Conservation (phyloP, 2,888 invertebrate species). For the Acrobasis consociella region DNA sequence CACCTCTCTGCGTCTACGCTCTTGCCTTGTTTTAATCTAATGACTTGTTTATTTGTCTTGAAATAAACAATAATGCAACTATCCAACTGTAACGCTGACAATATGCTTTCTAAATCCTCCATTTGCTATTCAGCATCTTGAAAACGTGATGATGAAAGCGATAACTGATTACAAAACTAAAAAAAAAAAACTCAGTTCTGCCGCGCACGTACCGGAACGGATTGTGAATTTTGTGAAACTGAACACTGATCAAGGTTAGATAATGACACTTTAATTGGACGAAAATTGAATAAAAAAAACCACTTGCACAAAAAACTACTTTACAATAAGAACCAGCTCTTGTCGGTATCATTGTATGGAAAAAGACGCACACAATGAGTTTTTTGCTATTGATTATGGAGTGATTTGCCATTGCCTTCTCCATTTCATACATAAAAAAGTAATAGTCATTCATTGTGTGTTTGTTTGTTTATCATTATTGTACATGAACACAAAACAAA, state of each 20-base stretch:
- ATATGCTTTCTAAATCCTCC: background rate
- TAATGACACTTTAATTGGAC: background rate
- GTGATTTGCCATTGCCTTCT: too few relatives aligned
- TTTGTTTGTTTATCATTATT: too few relatives aligned
- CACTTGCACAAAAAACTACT: too few relatives aligned
- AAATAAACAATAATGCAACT: background rate
- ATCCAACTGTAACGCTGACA: background rate
- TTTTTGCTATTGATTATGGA: too few relatives aligned
- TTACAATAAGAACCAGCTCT: too few relatives aligned
- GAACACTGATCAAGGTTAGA: background rate
- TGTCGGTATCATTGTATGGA: too few relatives aligned
- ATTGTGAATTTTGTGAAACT: background rate
- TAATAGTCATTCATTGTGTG: too few relatives aligned
- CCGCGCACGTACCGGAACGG: background rate
- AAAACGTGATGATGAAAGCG: background rate
- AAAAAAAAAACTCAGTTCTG: background rate
- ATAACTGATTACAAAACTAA: background rate
- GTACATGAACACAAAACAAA: too few relatives aligned
- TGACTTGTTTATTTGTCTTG: background rate
- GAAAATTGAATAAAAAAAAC: background rate
- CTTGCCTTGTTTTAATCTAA: too few relatives aligned
- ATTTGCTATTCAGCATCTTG: background rate
- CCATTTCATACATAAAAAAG: too few relatives aligned
- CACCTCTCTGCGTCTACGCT: too few relatives aligned
- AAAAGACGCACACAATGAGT: too few relatives aligned